Evolutionary conservation across 1,140 invertebrate genomes (phyloP).

Genomic region (Bombus turneri): DNA sequence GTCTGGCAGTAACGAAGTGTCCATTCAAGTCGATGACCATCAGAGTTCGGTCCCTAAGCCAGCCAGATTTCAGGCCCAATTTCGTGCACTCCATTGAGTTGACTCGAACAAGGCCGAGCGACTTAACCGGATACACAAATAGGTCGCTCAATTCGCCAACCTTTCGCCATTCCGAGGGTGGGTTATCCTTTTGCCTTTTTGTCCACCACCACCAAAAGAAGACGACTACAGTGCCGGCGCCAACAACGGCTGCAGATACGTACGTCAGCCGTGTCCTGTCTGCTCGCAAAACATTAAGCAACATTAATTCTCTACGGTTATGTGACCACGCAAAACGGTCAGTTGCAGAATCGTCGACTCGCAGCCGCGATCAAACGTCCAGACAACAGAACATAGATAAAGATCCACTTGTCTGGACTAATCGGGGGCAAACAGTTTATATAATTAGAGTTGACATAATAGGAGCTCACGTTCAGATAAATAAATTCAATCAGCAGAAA

Average conservation of each 20-base stretch:
- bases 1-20: constrained; percentile 82
- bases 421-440: too few species aligned
- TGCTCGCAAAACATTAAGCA: constrained; percentile 43
- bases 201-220: constrained; percentile 77
- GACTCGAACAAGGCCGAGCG: constrained; percentile 78
- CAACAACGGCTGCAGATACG: constrained; percentile 73
- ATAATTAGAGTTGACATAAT: too few species aligned
- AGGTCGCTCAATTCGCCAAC: constrained; percentile 82
- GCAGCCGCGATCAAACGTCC: neutral
- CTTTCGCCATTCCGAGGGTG: constrained; percentile 78
- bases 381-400: neutral
- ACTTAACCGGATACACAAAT: constrained; percentile 83
- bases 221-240: constrained; percentile 74
- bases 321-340: constrained; percentile 1
- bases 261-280: constrained; percentile 75
- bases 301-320: constrained; percentile 31
- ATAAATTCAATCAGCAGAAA: too few species aligned
- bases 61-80: constrained; percentile 81
- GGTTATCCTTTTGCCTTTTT: constrained; percentile 61
- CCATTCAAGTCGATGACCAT: constrained; percentile 82
- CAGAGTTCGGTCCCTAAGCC: constrained; percentile 82
- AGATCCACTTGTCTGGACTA: neutral
- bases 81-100: constrained; percentile 78
- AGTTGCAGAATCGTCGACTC: neutral
- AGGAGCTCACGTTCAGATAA: too few species aligned